Evolutionary conservation across 2,888 invertebrate genomes (phyloP), one percentile per base, ranked within the genome.

Genomic region (Monoplex corrugatus): DNA sequence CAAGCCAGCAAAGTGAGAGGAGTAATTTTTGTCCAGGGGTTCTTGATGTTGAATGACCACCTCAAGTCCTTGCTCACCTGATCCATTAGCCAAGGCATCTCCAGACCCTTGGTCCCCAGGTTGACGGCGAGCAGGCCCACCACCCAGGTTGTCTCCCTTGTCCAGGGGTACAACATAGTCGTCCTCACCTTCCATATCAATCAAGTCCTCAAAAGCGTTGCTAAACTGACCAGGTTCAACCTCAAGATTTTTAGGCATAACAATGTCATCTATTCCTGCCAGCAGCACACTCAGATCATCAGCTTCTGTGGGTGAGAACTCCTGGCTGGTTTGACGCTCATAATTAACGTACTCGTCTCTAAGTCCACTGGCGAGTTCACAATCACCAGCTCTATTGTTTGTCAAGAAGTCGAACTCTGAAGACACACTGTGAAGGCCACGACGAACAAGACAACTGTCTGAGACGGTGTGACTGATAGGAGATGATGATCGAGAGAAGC

Each of bases 391-490:
- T 19, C 32, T 38, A 1, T 50, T n/a, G 35, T 38, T 3, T 5
- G 13, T 45, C 38, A 84, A 57, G 32, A 32, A 16, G 28, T 45
- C 13, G 35, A 84, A 57, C 38, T 84, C 84, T 16, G 84, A 32
- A n/a, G 50, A 35, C 2, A 35, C 57, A 38, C 57, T 50, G 23
- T 10, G 35, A 50, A 6, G 57, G 35, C 84, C 38, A 1, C 38
- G 50, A 84, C 38, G 35, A 23, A 88, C 23, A 5, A 83, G 35
- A 80, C 43, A 82, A 63, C 83, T 88, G 68, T 88, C 88, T 10
- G 88, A 88, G 10, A 72, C 68, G n/a, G 88, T 32, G 19, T 83
- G 88, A 80, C 88, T 88, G 40, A 88, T 13, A 16, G 88, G 88
- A 19, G 88, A 88, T 0, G 83, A 82, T 3, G 88, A 88, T 32